Evolutionary conservation across 2,797 vertebrate species (phyloP), one percentile per base, ranked within the genome.

Genomic region (Staurois parvus): DNA sequence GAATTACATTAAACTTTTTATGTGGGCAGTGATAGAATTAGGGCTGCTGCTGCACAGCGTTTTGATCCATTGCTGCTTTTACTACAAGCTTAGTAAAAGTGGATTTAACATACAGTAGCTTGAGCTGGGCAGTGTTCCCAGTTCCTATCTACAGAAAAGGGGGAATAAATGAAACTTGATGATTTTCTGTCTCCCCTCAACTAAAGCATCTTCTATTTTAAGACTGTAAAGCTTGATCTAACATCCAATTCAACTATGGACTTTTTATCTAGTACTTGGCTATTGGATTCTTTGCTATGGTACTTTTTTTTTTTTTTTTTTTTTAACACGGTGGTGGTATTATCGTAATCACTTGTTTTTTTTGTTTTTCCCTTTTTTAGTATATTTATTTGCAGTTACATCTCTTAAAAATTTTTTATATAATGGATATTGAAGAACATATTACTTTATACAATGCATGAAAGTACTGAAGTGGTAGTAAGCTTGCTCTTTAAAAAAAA

Each of bases 1-100:
- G 85, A 82, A 82, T 86, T 81, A 82, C 79, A 86, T 86, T 86
- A 86, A 82, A 86, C 79, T 83, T 83, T 86, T 86, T 73, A 86
- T 86, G 85, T 77, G 85, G 84, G 85, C 79, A 86, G 79, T 82
- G 85, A 86, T 77, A 76, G 74, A 82, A 86, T 83, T 82, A 81
- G 56, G 68, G 79, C 74, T 45, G 85, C 85, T 68, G 40, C 74
- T 72, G 34, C 56, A 37, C 74, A 72, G 72, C 56, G 56, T 70
- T 83, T 86, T 86, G 85, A 86, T 86, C 85, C 85, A 86, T 86
- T 78, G 85, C 85, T 67, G 85, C 85, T 78, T 72, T 86, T 83
- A 82, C 85, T 72, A 81, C 79, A 72, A 83, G 85, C 85, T 86
- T 86, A 82, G 85, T 86, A 82, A 86, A 78, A 83, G 73, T 77